Evolutionary conservation across 2,888 invertebrate genomes (phyloP), one percentile per base, ranked within the genome.

Genomic region (Osedax frankpressi): DNA sequence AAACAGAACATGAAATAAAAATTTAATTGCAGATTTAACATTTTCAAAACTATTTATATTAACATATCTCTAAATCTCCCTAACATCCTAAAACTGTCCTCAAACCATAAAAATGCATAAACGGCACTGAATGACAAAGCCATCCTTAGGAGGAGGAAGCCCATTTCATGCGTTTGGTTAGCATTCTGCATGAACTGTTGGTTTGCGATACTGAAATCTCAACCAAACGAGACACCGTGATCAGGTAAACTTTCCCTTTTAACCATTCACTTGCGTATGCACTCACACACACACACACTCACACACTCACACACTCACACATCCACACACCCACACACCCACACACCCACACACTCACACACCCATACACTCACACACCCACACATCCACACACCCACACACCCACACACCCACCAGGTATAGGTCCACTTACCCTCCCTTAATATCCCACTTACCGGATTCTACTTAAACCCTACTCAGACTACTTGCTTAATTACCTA

Each of bases 161-260:
- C 0, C 89, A 89, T 82, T 90, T 88, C 81, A 86, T 89, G 79
- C 88, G 90, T 77, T 83, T 94, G 74, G 90, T 91, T 76, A 87
- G 88, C 6, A 88, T 91, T 74, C 86, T 93, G 65, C 88, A 90
- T 60, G 88, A 89, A 75, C 85, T 93, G 73, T 85, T 94, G 1
- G 84, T 90, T 75, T 87, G 87, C 75, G 86, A 87, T 70, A 86
- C 88, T 1, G 83, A 44, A 19, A 44, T 11, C 44, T 19, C 44
- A 11, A 19, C 88, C 0, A 90, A 89, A 80, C 85, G 88, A 72
- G 87, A 89, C 81, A 89, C 89, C 76, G 85, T 93, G 30, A 87
- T 89, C 76, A 87, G 86, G 88, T 88, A 82, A 77, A 63, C 27
- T 19, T n/a, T 14, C 1, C 44, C 44, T 44, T 44, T 19, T 44